Evolutionary conservation across 2,113 vertebrate genomes (phyloP), one percentile per base, ranked within the genome.

Genomic region (Mobula birostris): DNA sequence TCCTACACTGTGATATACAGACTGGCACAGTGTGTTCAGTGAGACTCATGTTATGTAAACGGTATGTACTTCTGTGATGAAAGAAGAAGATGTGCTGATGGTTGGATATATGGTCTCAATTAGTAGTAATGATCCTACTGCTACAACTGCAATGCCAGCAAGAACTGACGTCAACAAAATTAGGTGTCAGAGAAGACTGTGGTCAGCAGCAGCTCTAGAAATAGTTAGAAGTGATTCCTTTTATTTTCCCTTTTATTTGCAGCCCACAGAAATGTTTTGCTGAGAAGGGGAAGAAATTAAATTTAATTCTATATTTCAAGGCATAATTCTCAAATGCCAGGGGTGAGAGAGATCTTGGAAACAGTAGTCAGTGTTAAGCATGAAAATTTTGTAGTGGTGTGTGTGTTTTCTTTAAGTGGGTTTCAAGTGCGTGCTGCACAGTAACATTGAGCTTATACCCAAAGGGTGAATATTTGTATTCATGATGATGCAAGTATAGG

Each of bases 381-480:
- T 32, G 85, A 66, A 66, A 8, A 90, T 15, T 68, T 90, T 27
- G 66, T 19, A 66, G 29, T 32, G 85, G 29, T n/a, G 29, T 90
- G 14, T 2, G 11, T 14, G 83, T 87, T 87, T 15, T 63, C 29
- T 66, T 66, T 66, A 61, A 87, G 58, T 7, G 27, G 12, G 15
- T 68, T 66, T 36, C 85, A 66, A 66, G 58, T 63, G 17, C 5
- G 17, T n/a, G 61, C 29, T 32, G 85, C 61, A 68, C 56, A 36
- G 61, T 90, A 32, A 36, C 29, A 90, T 66, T 66, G 61, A 90
- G 85, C 17, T 90, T 90, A 68, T 90, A 90, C 85, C 85, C 85
- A 19, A 88, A 90, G 19, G 85, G 85, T n/a, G 29, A 32, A 63
- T 32, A 68, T 90, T 68, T 90, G 85, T 90, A 90, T 90, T 90